Evolutionary conservation across 2,113 vertebrate species (phyloP).

Genomic region (Syngnathus scovelli): DNA sequence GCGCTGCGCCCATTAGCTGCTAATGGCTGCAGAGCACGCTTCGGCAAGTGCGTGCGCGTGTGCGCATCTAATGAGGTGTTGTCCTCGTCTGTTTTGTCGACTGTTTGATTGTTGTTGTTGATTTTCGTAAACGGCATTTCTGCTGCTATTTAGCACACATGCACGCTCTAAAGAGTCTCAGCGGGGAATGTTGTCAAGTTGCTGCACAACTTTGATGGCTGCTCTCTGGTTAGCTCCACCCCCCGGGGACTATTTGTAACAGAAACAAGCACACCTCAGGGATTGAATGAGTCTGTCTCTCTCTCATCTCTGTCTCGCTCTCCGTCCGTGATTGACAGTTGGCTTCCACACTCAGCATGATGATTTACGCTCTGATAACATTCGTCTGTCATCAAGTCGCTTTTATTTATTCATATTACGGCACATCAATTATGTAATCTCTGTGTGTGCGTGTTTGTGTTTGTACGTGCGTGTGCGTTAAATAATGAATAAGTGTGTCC

Average conservation of each 20-base stretch:
- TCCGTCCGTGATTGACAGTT: not conserved
- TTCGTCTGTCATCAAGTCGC: slow-evolving; percentile 33
- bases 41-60: not conserved
- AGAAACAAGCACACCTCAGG: not conserved
- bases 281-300: not conserved
- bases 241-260: not conserved
- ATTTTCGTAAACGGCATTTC: not conserved
- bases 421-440: slow-evolving; percentile 52
- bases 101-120: not conserved
- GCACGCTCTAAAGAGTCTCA: not conserved
- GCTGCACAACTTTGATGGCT: not conserved
- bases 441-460: slow-evolving; percentile 22
- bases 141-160: not conserved
- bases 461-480: slow-evolving; percentile 27
- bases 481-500: slow-evolving; percentile 57
- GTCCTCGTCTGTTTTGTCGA: not conserved
- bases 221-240: not conserved
- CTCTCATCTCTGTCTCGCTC: not conserved
- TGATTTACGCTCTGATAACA: slow-evolving; percentile 41
- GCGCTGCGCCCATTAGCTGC: slow-evolving; percentile 45
- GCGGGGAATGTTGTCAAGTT: not conserved
- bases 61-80: not conserved
- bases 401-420: slow-evolving; percentile 64
- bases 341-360: slow-evolving; percentile 10
- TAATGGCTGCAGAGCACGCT: slow-evolving; percentile 29